Conservation (phyloP, 53 echinoderm and acorn worm genomes). For the Holothuria leucospilota region DNA sequence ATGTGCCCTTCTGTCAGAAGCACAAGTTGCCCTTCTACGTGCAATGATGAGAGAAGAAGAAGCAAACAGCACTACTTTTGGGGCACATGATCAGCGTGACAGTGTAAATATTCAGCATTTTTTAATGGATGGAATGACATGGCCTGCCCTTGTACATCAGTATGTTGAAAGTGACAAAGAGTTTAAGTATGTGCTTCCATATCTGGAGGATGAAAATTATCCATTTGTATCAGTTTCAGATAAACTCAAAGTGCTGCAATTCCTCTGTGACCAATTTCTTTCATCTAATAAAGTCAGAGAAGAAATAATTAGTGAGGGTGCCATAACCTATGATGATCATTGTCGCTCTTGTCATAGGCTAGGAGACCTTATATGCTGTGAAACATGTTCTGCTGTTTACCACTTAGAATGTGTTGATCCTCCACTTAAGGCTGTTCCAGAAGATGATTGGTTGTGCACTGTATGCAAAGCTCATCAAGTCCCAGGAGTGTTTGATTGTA, state of each 20-base stretch:
- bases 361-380: conserved; percentile 95
- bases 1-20: conserved; percentile 85
- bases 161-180: conserved; percentile 97
- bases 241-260: conserved; percentile 85
- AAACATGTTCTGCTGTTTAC: conserved; percentile 98
- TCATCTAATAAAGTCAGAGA: conserved; percentile 93
- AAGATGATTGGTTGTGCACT: conserved; percentile 97
- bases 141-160: conserved; percentile 88
- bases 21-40: conserved; percentile 83
- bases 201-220: conserved; percentile 84
- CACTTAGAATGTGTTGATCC: conserved; percentile 95
- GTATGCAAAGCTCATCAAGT: conserved; percentile 87
- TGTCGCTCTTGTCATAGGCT: conserved; percentile 95
- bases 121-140: conserved; percentile 97
- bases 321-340: conserved; percentile 98
- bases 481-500: conserved; percentile 81
- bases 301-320: conserved; percentile 96
- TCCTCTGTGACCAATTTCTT: conserved; percentile 94
- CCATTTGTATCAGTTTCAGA: conserved; percentile 81
- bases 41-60: conserved; percentile 87
- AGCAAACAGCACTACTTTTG: conserved; percentile 91
- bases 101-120: conserved; percentile 94
- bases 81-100: conserved; percentile 92
- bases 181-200: conserved; percentile 62
- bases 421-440: conserved; percentile 89